Percentiles rank a stretch among this genome's conserved stretches.
Evolutionary conservation across 2,113 vertebrate species (phyloP).

Genomic region (Plectropomus leopardus): DNA sequence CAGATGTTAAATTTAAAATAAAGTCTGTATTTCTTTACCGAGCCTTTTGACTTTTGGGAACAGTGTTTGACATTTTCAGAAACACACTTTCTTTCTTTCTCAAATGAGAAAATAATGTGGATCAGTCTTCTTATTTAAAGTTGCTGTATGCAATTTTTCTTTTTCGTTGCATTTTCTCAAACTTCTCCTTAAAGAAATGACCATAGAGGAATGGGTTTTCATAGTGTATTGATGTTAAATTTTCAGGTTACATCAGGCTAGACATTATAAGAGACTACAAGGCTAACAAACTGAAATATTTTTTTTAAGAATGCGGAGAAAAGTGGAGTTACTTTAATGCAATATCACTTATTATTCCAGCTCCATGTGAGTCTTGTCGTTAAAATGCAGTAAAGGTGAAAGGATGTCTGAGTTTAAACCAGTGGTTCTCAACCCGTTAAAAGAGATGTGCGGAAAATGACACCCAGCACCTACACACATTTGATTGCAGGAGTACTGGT

Average conservation of each 20-base stretch:
- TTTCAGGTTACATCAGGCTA: constrained; percentile 55
- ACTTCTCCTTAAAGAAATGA: constrained; percentile 7
- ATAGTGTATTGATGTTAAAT: constrained; percentile 60
- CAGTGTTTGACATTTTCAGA: background rate
- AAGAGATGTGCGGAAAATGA: constrained; percentile 7
- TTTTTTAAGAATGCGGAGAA: background rate
- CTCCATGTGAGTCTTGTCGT: constrained; percentile 20
- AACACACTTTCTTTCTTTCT: too few species aligned
- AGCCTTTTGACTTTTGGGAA: background rate
- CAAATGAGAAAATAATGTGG: background rate
- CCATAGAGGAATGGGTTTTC: constrained; percentile 1
- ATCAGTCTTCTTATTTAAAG: background rate
- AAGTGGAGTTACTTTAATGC: background rate
- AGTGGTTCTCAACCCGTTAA: constrained; percentile 45
- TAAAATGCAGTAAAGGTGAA: constrained; percentile 32
- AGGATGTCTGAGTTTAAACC: constrained; percentile 40
- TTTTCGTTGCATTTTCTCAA: too few species aligned
- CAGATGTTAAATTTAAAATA: background rate
- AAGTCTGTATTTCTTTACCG: background rate
- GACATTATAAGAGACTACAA: constrained; percentile 49
- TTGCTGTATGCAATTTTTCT: too few species aligned
- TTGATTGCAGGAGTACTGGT: background rate
- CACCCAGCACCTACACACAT: constrained; percentile 37
- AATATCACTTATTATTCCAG: constrained; percentile 15
- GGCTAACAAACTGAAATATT: constrained; percentile 50